phyloP scores from a whole-genome alignment of 2,888 invertebrate genomes.

The Limenitis camilla region DNA sequence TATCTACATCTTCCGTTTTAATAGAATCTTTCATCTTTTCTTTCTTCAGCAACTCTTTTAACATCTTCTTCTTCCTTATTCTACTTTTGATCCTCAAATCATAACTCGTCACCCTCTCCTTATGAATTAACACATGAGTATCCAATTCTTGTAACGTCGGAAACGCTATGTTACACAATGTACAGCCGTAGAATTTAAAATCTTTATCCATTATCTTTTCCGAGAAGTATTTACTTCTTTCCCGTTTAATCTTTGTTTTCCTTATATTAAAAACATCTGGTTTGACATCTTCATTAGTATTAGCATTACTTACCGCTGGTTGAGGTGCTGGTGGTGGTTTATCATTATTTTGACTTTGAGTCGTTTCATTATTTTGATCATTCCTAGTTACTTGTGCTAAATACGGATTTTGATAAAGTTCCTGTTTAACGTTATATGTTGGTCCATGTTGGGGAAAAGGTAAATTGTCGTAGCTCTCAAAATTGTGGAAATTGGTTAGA shows the following conservation, averaged over 20 bases:
- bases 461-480: conserved; percentile 16
- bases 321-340: background rate
- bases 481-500: conserved; percentile 33
- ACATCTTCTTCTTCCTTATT: conserved; percentile 45
- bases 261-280: conserved; percentile 28
- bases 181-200: conserved; percentile 59
- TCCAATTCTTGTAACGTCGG: conserved; percentile 44
- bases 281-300: conserved; percentile 29
- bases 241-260: conserved; percentile 32
- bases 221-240: conserved; percentile 48
- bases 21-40: conserved; percentile 40
- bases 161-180: conserved; percentile 55
- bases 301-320: conserved; percentile 2
- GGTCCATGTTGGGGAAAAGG: conserved; percentile 4
- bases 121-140: conserved; percentile 52
- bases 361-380: too few relatives aligned
- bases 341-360: background rate
- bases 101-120: conserved; percentile 59
- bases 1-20: conserved; percentile 33
- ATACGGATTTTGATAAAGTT: conserved; percentile 11
- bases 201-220: conserved; percentile 52
- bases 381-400: too few relatives aligned
- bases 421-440: conserved; percentile 15
- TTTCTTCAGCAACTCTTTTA: conserved; percentile 46
- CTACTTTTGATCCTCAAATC: conserved; percentile 53